These are phyloP conservation scores for Sarcophaga caerulescens DNA, from an alignment of 2,888 invertebrate genomes.

Conservation along the genomic window DNA sequence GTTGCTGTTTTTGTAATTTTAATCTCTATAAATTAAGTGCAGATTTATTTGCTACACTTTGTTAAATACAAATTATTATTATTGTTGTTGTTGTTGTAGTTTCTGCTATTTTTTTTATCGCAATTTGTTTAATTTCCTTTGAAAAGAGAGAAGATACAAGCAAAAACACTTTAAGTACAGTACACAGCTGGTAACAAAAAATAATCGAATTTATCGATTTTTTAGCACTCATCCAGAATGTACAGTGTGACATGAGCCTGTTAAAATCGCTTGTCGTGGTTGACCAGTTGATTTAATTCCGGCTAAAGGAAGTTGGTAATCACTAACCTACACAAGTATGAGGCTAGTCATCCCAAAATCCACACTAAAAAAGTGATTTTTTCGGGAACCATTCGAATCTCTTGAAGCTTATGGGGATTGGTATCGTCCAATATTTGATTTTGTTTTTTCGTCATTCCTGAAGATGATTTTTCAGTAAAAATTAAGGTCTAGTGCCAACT, in stretches of 20 bases:
- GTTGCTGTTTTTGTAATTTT: not conserved
- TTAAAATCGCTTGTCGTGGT: too few relatives aligned
- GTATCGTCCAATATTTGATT: too few relatives aligned
- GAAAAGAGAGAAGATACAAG: not conserved
- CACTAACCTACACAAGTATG: not conserved
- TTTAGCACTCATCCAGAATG: too few relatives aligned
- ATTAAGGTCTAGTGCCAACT: too few relatives aligned
- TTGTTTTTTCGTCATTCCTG: too few relatives aligned
- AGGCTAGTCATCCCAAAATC: not conserved
- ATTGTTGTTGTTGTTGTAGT: not conserved
- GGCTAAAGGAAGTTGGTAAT: not conserved
- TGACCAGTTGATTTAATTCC: too few relatives aligned
- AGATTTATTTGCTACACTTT: constrained; percentile 67
- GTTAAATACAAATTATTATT: constrained; percentile 61
- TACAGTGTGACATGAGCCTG: too few relatives aligned
- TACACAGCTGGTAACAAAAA: constrained; percentile 42
- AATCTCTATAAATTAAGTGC: constrained; percentile 52
- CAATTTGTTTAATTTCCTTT: constrained; percentile 59
- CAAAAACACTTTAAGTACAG: not conserved
- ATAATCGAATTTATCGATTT: not conserved
- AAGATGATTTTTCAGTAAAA: too few relatives aligned
- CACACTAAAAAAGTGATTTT: too few relatives aligned
- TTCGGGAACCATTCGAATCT: too few relatives aligned
- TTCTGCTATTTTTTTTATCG: constrained; percentile 35
- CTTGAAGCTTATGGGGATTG: too few relatives aligned